Evolutionary conservation across 2,797 vertebrate genomes (phyloP).

Genomic region (Poecile montanus): DNA sequence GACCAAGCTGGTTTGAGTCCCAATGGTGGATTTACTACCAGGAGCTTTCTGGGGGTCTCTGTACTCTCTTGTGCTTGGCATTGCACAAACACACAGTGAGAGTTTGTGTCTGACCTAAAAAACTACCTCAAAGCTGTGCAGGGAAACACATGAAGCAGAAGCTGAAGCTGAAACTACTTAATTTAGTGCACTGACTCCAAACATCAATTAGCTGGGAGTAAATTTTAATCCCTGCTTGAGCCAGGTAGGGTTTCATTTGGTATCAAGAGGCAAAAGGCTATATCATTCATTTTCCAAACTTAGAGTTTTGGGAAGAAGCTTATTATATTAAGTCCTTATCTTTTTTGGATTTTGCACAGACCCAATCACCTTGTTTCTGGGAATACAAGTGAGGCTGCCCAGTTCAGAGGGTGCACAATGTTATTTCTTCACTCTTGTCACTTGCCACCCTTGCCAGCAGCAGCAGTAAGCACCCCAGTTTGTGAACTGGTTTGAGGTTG

Average conservation of each 20-base stretch:
- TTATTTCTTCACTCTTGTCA: not conserved
- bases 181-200: slow-evolving; percentile 1
- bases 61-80: not conserved
- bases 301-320: not conserved
- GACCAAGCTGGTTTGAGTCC: accelerated
- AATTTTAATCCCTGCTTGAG: slow-evolving; percentile 44
- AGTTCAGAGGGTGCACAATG: not conserved
- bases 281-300: slow-evolving; percentile 19
- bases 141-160: not conserved
- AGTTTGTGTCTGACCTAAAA: slow-evolving; percentile 21
- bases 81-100: not conserved
- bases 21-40: accelerated
- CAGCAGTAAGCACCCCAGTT: not conserved
- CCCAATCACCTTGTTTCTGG: not conserved
- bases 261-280: slow-evolving; percentile 51
- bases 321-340: not conserved
- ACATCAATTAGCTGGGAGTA: slow-evolving; percentile 57
- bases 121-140: not conserved
- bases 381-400: not conserved
- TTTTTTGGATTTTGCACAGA: not conserved
- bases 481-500: not conserved
- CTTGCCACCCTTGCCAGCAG: not conserved
- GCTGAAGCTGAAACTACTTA: slow-evolving; percentile 33
- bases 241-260: slow-evolving; percentile 19
- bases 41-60: not conserved